phyloP scores from a whole-genome alignment of 2,113 vertebrate genomes.

The Galeopterus variegatus region DNA sequence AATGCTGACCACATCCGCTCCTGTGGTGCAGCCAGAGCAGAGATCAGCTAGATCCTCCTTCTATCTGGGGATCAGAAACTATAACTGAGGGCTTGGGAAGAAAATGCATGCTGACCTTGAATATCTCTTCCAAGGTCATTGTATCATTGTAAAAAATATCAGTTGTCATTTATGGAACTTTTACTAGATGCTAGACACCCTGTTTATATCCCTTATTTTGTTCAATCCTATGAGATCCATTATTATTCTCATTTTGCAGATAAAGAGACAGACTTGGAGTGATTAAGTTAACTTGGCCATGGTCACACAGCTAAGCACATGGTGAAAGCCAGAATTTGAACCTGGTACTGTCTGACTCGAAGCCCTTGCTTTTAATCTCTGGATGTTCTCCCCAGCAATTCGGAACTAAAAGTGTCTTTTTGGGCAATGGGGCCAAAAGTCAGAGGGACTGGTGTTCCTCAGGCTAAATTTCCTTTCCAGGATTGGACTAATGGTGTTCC shows the following conservation, averaged over 20 bases:
- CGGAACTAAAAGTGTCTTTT: not conserved
- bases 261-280: not conserved
- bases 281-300: not conserved
- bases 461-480: not conserved
- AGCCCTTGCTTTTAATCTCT: conserved; percentile 13
- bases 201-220: not conserved
- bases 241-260: conserved; percentile 7
- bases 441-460: not conserved
- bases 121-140: conserved; percentile 52
- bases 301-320: not conserved
- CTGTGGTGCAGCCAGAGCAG: not conserved
- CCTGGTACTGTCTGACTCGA: not conserved
- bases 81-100: not conserved
- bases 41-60: not conserved
- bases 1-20: not conserved
- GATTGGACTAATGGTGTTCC: not conserved
- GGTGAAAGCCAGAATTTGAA: not conserved
- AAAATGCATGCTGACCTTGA: conserved; percentile 71
- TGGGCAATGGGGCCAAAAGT: not conserved
- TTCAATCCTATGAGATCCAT: not conserved
- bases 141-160: conserved; percentile 41
- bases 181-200: not conserved
- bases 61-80: not conserved
- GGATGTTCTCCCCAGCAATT: not conserved
- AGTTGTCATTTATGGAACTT: not conserved